Evolutionary conservation across 1,140 invertebrate genomes (phyloP).

Genomic region (Sinella curviseta): DNA sequence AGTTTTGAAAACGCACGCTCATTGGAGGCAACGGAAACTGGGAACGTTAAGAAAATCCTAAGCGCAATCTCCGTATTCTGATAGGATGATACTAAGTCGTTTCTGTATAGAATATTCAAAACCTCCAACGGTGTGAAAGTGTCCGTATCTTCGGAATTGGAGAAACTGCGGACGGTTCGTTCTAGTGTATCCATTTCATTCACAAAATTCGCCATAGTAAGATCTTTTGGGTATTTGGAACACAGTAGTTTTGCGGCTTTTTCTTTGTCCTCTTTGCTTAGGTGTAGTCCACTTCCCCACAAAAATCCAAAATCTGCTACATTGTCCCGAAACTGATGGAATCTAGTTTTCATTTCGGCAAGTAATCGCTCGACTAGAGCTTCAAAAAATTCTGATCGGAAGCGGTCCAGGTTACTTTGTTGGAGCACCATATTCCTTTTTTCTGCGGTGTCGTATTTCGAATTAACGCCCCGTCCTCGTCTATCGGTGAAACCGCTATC

Average conservation of each 20-base stretch:
- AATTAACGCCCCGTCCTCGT: not conserved
- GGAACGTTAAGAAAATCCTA: slow-evolving; percentile 47
- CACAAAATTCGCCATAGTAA: not conserved
- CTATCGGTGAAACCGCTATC: not conserved
- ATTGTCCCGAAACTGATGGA: not conserved
- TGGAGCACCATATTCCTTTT: not conserved
- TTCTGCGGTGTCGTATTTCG: not conserved
- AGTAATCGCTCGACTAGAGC: not conserved
- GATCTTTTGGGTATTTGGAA: not conserved
- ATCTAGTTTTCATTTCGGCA: not conserved
- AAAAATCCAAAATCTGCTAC: not conserved
- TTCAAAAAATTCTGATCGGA: not conserved
- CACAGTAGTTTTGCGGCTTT: not conserved
- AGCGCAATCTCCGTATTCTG: not conserved
- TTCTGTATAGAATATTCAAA: no score
- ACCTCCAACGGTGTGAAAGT: not conserved
- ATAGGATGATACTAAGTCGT: not conserved
- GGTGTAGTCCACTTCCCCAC: not conserved
- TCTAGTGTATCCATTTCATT: not conserved
- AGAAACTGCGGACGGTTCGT: not conserved
- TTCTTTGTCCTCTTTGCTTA: not conserved
- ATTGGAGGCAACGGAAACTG: no score
- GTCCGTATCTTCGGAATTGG: not conserved
- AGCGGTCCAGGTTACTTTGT: not conserved
- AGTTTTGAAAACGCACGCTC: no score